Evolutionary conservation across 2,888 invertebrate genomes (phyloP).

Genomic region (Physocephala rufipes): DNA sequence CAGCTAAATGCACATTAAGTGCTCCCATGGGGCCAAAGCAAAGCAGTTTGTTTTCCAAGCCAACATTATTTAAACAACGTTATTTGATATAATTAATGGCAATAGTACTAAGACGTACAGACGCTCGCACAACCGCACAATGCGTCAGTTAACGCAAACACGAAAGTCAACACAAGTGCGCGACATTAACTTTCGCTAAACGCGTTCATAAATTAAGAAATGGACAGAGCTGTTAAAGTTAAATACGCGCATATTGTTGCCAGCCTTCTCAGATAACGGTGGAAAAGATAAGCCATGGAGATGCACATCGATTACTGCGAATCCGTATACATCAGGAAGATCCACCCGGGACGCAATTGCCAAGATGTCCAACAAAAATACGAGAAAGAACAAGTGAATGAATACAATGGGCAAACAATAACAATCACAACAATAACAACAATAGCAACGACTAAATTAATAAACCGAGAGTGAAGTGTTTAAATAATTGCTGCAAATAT

Average conservation of each 20-base stretch:
- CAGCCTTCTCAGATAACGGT: constrained; percentile 5
- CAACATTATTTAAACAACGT: constrained; percentile 26
- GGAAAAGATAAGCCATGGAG: neutral
- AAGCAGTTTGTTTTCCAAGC: constrained; percentile 4
- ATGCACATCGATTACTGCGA: neutral
- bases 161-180: constrained; percentile 4
- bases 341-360: too few species aligned
- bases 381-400: too few species aligned
- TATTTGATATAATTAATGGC: constrained; percentile 29
- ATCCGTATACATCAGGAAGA: neutral
- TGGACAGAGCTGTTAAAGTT: constrained; percentile 27
- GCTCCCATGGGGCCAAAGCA: constrained; percentile 10
- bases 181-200: constrained; percentile 29
- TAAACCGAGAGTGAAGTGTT: constrained; percentile 19
- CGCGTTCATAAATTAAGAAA: constrained; percentile 24
- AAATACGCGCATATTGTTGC: constrained; percentile 23
- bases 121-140: too few species aligned
- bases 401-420: neutral
- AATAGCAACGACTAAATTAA: constrained; percentile 11
- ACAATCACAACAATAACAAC: constrained; percentile 3
- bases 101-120: constrained; percentile 16
- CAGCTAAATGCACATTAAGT: constrained; percentile 21
- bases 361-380: neutral
- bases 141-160: neutral
- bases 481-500: constrained; percentile 30